Conservation (phyloP, 2,113 vertebrate genomes). For the Microtus richardsoni region DNA sequence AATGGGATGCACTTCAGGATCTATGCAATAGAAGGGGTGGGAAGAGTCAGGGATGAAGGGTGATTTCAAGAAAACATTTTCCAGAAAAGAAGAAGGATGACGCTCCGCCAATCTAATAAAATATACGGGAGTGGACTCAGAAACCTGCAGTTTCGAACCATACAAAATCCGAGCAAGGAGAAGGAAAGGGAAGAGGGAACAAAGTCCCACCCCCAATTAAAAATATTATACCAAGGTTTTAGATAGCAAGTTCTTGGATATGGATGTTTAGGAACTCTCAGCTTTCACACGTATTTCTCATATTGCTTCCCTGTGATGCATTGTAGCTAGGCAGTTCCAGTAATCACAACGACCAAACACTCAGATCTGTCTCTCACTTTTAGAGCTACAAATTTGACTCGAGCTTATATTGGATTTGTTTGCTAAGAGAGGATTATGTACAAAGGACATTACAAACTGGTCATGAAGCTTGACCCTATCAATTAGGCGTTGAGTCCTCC, state of each 20-base stretch:
- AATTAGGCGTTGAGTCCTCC: neutral
- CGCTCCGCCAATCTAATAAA: neutral
- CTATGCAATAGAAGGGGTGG: neutral
- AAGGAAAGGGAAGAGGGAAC: neutral
- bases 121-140: too few species aligned
- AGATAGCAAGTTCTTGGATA: neutral
- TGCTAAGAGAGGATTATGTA: neutral
- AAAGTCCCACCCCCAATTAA: too few species aligned
- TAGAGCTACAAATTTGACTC: neutral
- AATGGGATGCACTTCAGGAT: neutral
- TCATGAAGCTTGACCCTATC: neutral
- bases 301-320: neutral
- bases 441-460: neutral
- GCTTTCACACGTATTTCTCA: neutral
- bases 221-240: neutral
- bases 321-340: neutral
- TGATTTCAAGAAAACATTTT: neutral
- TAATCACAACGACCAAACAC: neutral
- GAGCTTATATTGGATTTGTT: neutral
- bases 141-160: neutral
- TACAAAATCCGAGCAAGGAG: neutral
- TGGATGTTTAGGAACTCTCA: neutral
- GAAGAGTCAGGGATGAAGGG: fast-evolving
- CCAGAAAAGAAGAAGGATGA: neutral
- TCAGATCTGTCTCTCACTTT: neutral